Evolutionary conservation across 2,113 vertebrate genomes (phyloP).

Genomic region (Sapajus apella): DNA sequence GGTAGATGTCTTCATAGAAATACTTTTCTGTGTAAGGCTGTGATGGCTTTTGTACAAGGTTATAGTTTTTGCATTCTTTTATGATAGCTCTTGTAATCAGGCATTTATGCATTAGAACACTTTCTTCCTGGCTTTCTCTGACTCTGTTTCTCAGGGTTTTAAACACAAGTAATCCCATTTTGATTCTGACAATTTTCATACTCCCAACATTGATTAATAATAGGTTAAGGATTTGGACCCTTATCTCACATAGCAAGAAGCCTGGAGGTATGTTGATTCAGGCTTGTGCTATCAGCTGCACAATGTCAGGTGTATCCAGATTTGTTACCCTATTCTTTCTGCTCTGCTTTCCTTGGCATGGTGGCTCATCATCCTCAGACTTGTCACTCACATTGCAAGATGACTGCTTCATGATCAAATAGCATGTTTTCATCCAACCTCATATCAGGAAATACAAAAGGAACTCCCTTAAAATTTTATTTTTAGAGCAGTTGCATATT

Average conservation of each 20-base stretch:
- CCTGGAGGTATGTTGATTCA: not conserved
- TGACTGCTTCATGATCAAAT: not conserved
- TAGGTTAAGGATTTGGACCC: not conserved
- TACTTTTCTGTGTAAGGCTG: not conserved
- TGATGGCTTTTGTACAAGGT: not conserved
- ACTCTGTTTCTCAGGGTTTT: not conserved
- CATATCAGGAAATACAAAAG: not conserved
- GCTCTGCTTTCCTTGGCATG: not conserved
- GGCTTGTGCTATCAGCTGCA: not conserved
- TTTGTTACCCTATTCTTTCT: not conserved
- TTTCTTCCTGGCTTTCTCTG: not conserved
- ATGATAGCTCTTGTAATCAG: not conserved
- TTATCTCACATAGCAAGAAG: not conserved
- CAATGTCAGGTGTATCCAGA: rapidly evolving
- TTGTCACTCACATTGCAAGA: not conserved
- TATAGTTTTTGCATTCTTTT: not conserved
- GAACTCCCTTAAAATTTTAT: not conserved
- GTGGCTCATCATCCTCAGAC: not conserved
- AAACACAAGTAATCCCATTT: not conserved
- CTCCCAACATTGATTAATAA: not conserved
- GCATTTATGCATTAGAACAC: not conserved
- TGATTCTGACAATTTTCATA: not conserved
- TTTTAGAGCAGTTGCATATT: not conserved
- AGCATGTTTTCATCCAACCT: not conserved
- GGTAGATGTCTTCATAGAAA: not conserved